Base-by-base conservation (phyloP, 64 coral and sea anemone species). In the Trachythela sp. region DNA sequence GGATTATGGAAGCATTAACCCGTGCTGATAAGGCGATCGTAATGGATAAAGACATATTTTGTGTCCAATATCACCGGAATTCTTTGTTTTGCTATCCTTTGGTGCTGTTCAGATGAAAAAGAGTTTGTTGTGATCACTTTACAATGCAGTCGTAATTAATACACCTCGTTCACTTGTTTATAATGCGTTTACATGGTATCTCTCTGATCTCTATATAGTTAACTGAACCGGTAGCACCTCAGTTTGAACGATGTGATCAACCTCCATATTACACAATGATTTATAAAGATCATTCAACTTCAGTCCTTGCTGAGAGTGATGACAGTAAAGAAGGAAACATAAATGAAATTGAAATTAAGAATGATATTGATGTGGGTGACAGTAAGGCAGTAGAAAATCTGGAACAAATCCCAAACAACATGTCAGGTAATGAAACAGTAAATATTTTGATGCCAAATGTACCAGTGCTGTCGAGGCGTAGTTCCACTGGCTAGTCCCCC, bases 241-340 rank as follows among this genome's bases (percentile, higher is more conserved):
- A 99, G 86, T 99, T 99, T 90, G 96, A 99, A 77, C 93, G 96
- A n/a, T 92, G 96, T 71, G 96, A 99, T 13, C 88, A 93, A 37
- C 91, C 96, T 54, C 96, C 96, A 13, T 99, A 89, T 51, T 91
- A 95, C 41, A 85, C 89, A 39, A 83, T 92, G 3, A 39, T 95
- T 30, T 88, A 89, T 77, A 99, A 94, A 77, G 34, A 13, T 99
- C 93, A 33, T 84, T 42, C 26, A 99, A 29, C 75, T 80, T 80
- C 75, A 29, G 13, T 80, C 2, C 75, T 80, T 22, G 75, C 37
- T 13, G 75, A 80, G 8, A 80, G 31, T 80, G 37, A 80, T 3
- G 75, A 80, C 75, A 80, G 31, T 20, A 39, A 80, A 37, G 30
- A 17, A 3, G 75, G 0, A 17, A 30, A 80, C 31, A 80, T 5